Percentiles rank a stretch among this genome's conserved stretches.
These are phyloP conservation scores for Bradypus variegatus DNA, from an alignment of 2,797 vertebrate species.

Conservation along the genomic window DNA sequence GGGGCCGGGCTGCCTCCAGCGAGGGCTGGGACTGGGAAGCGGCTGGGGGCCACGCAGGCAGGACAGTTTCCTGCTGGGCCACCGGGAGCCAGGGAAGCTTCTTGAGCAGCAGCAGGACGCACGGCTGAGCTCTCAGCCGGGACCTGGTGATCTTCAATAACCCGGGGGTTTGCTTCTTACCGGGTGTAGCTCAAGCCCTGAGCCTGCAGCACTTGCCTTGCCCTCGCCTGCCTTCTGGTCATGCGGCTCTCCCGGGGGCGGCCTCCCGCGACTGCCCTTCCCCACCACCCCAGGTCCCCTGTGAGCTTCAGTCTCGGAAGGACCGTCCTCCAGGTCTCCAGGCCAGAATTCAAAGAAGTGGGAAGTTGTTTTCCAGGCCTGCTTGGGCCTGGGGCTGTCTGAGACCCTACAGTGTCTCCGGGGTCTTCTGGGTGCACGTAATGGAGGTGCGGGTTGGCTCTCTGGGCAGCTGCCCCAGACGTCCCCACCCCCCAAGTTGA, in stretches of 20 bases:
- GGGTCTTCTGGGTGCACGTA: not conserved
- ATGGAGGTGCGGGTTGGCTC: constrained; percentile 16
- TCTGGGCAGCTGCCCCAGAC: constrained; percentile 57
- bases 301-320: not conserved
- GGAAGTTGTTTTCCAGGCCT: not conserved
- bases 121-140: not conserved
- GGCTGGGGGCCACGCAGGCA: accelerated
- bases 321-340: too few relatives aligned
- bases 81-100: accelerated
- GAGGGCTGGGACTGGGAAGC: not conserved
- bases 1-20: not conserved
- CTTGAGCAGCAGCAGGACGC: not conserved
- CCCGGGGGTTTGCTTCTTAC: not conserved
- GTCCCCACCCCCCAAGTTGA: constrained; percentile 21
- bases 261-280: not conserved
- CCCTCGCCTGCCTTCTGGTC: not conserved
- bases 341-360: not conserved
- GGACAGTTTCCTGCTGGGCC: accelerated
- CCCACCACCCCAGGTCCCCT: not conserved
- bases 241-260: too few relatives aligned
- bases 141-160: not conserved
- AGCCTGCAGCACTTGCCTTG: not conserved
- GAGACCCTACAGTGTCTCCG: not conserved
- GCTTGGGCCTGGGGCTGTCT: accelerated
- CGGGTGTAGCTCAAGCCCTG: not conserved